Conservation (phyloP, 2,888 invertebrate genomes). For the Dioctria rufipes region DNA sequence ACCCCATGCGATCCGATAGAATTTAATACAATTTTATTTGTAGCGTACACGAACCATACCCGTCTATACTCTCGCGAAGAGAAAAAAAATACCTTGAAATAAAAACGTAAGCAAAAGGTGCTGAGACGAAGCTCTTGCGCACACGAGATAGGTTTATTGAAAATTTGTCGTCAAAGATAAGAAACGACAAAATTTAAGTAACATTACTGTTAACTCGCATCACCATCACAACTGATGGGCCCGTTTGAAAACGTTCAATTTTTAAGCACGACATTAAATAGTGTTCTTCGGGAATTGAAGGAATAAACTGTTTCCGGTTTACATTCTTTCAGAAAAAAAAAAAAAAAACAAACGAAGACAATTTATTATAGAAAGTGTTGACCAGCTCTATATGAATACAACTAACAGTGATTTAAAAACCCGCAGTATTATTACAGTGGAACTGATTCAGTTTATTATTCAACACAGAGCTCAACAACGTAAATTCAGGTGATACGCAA, state of each 20-base stretch:
- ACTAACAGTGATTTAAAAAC: constrained; percentile 64
- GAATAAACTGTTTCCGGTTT: background rate
- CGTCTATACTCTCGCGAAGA: background rate
- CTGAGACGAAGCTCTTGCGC: constrained; percentile 8
- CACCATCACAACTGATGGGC: background rate
- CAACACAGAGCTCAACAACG: constrained; percentile 66
- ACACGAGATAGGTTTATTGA: constrained; percentile 1
- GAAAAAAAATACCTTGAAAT: background rate
- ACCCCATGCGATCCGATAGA: background rate
- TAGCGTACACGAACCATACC: background rate
- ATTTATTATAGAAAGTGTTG: background rate
- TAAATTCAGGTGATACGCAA: background rate
- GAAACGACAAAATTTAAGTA: background rate
- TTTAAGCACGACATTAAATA: background rate
- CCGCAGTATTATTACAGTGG: constrained; percentile 68
- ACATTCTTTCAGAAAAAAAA: background rate
- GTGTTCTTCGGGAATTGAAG: background rate
- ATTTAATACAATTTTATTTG: background rate
- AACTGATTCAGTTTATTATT: constrained; percentile 71
- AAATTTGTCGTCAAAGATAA: constrained; percentile 16
- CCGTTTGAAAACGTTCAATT: background rate
- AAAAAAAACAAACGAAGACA: no score
- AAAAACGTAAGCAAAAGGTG: constrained; percentile 8
- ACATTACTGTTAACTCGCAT: constrained; percentile 17
- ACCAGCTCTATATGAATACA: constrained; percentile 5